Conservation (phyloP, 2,797 vertebrate genomes). For the Danio jaintianensis region DNA sequence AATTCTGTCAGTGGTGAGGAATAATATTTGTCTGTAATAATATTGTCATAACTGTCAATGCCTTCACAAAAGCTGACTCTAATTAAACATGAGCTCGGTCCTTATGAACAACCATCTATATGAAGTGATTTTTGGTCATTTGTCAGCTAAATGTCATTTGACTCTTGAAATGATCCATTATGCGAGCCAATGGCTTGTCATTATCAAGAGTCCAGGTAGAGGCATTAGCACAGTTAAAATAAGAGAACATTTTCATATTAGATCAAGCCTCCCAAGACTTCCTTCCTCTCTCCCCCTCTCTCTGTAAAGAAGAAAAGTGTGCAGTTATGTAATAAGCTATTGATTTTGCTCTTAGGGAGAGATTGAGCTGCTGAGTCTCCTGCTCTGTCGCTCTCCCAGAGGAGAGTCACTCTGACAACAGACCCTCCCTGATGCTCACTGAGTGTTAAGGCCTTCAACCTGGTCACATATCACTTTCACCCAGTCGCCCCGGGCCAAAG, state of each 20-base stretch:
- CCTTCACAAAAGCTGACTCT: neutral
- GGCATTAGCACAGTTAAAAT: neutral
- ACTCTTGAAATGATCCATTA: slow-evolving; percentile 10
- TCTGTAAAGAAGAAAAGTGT: slow-evolving; percentile 62
- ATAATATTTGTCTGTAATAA: neutral
- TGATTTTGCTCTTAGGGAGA: slow-evolving; percentile 78
- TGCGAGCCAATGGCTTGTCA: neutral
- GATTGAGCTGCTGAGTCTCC: slow-evolving; percentile 73
- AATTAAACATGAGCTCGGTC: slow-evolving; percentile 2
- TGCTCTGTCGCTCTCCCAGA: slow-evolving; percentile 65
- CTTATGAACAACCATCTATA: neutral
- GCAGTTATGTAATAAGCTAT: slow-evolving; percentile 82
- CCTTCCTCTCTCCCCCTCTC: slow-evolving; percentile 24
- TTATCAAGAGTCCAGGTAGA: neutral
- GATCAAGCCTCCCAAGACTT: neutral
- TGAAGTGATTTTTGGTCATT: neutral
- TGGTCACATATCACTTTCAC: slow-evolving; percentile 83
- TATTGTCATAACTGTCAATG: no score
- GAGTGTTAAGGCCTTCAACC: slow-evolving; percentile 72
- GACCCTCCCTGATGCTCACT: slow-evolving; percentile 60
- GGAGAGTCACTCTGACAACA: slow-evolving; percentile 70
- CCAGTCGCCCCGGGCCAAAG: slow-evolving; percentile 81
- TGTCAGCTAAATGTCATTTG: slow-evolving; percentile 15
- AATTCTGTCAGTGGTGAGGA: neutral
- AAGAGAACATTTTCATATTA: slow-evolving; percentile 33